Conservation (phyloP, 2,888 invertebrate species). For the Sminthurinus aureus region DNA sequence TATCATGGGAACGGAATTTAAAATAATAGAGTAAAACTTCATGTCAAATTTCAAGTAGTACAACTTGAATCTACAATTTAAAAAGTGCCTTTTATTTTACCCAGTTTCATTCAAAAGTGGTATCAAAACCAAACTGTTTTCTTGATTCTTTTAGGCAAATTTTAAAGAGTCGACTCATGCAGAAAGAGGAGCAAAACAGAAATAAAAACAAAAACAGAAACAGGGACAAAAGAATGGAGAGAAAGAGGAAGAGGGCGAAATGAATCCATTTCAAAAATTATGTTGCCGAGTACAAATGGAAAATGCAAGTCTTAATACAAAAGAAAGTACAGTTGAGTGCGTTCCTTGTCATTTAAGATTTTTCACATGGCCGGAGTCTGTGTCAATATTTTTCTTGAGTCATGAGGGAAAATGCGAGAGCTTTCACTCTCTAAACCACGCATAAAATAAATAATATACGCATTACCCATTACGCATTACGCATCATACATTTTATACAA, state of each 20-base stretch:
- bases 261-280: slow-evolving; percentile 5
- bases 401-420: neutral
- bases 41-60: neutral
- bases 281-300: neutral
- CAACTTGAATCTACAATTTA: neutral
- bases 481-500: no score
- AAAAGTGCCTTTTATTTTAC: neutral
- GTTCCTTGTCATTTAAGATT: neutral
- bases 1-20: neutral
- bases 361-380: neutral
- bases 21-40: neutral
- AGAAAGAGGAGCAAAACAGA: neutral
- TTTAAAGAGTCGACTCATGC: slow-evolving; percentile 2
- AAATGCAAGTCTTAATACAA: neutral
- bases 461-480: no score
- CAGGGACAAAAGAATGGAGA: neutral
- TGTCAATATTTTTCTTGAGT: neutral
- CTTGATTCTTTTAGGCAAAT: neutral
- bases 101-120: neutral
- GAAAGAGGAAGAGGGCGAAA: neutral
- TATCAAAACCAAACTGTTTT: slow-evolving; percentile 10
- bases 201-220: neutral
- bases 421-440: neutral
- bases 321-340: neutral
- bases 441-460: neutral